Evolutionary conservation across 2,888 invertebrate species (phyloP).

Genomic region (Acleris emargana): DNA sequence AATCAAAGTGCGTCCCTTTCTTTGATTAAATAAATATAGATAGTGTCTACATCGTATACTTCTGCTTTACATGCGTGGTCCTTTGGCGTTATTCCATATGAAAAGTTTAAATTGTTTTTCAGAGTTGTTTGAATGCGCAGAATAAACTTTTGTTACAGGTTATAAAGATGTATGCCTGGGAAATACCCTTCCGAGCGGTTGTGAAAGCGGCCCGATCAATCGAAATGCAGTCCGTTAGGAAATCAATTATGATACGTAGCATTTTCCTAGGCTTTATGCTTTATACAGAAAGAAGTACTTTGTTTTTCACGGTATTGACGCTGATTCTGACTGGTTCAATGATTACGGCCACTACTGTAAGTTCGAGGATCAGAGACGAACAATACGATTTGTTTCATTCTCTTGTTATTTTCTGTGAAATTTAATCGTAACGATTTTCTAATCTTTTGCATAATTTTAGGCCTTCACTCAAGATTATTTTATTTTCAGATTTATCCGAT

Average conservation of each 20-base stretch:
- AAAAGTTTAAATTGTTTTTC: neutral
- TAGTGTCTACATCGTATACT: too few species aligned
- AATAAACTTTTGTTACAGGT: slow-evolving; percentile 74
- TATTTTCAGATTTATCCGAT: slow-evolving; percentile 82
- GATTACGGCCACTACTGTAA: slow-evolving; percentile 69
- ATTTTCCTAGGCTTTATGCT: slow-evolving; percentile 88
- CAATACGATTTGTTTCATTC: too few species aligned
- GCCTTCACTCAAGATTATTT: slow-evolving; percentile 28
- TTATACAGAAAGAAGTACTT: slow-evolving; percentile 88
- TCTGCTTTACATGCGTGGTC: too few species aligned
- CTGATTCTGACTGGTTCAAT: slow-evolving; percentile 62
- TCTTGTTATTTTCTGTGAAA: too few species aligned
- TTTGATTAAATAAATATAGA: too few species aligned
- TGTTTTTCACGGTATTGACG: slow-evolving; percentile 85
- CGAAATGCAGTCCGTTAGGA: slow-evolving; percentile 82
- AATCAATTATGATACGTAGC: slow-evolving; percentile 86
- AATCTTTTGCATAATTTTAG: neutral
- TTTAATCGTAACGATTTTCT: neutral
- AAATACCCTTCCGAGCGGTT: slow-evolving; percentile 90
- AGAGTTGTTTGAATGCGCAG: too few species aligned
- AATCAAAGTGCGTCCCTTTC: too few species aligned
- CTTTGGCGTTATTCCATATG: neutral
- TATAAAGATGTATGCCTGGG: slow-evolving; percentile 98
- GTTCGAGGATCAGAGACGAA: slow-evolving; percentile 21
- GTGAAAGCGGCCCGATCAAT: slow-evolving; percentile 83